Base-by-base conservation (phyloP, 2,888 invertebrate genomes). In the Chymomyza amoena region DNA sequence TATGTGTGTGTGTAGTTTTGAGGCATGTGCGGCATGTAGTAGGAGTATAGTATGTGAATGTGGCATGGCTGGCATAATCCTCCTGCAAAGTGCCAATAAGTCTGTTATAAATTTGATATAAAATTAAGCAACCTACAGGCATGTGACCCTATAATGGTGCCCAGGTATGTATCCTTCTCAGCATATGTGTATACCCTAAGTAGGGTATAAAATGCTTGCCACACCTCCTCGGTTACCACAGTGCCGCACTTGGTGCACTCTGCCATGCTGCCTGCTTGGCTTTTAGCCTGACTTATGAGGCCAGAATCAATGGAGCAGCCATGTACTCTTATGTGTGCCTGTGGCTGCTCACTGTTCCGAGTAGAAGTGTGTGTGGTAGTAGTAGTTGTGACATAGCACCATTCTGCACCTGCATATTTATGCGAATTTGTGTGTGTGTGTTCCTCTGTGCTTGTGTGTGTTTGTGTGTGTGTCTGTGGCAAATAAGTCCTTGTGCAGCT, bases 41-140 rank as follows among this genome's bases (percentile, higher is more conserved):
- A 9, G 32, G 32, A 7, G 9, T 32, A 32, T 9, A 7, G 9
- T 32, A 32, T 9, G 32, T 32, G 32, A 25, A 25, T 25, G 25
- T 25, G 25, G 25, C 25, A 25, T 77, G 67, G 74, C 74, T 70
- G 81, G 78, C 86, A 78, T 79, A 86, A 84, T 82, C 79, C 78
- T 70, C 63, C 74, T 79, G 78, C 87, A 83, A 81, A 86, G 73
- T 87, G 88, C 80, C 87, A 84, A 85, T 88, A 88, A 87, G 89
- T 87, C 85, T 80, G 82, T 84, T 85, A 87, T 88, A 88, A 85
- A 88, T 88, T 85, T 88, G 79, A 85, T 83, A 77, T 87, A 76
- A 78, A 83, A 87, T 87, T 87, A 87, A 82, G 80, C 74, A 82
- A 76, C 76, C 73, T 81, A 70, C 72, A 70, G 69, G 66, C 70